These are phyloP conservation scores for Dasysyrphus tricinctus DNA, from an alignment of 2,888 invertebrate genomes.

Conservation along the genomic window DNA sequence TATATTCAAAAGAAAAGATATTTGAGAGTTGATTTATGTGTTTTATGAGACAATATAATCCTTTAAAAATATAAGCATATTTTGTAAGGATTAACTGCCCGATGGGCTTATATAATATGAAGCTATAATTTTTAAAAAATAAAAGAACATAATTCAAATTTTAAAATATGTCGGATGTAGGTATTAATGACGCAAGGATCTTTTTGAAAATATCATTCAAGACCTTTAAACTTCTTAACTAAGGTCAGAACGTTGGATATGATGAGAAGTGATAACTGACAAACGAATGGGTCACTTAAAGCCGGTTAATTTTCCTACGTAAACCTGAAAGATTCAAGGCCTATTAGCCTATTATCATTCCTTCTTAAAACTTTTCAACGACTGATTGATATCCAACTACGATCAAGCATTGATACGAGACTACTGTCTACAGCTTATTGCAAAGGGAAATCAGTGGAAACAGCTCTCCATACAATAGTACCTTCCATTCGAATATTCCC, in stretches of 20 bases:
- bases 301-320: no score
- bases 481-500: no score
- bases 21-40: conserved; percentile 15
- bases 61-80: not conserved
- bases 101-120: not conserved
- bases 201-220: not conserved
- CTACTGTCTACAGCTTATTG: no score
- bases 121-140: not conserved
- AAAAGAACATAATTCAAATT: not conserved
- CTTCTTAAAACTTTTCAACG: no score
- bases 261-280: no score
- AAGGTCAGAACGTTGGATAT: not conserved
- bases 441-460: no score
- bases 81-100: not conserved
- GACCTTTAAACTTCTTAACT: not conserved
- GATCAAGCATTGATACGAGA: no score
- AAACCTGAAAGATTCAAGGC: no score
- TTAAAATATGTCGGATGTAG: not conserved
- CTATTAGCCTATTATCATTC: no score
- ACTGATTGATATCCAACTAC: no score
- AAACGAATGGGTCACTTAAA: no score
- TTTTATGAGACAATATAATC: conserved; percentile 7
- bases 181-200: not conserved
- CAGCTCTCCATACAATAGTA: no score
- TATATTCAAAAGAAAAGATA: not conserved